Conservation (phyloP, 2,113 vertebrate species). For the Pogona vitticeps region DNA sequence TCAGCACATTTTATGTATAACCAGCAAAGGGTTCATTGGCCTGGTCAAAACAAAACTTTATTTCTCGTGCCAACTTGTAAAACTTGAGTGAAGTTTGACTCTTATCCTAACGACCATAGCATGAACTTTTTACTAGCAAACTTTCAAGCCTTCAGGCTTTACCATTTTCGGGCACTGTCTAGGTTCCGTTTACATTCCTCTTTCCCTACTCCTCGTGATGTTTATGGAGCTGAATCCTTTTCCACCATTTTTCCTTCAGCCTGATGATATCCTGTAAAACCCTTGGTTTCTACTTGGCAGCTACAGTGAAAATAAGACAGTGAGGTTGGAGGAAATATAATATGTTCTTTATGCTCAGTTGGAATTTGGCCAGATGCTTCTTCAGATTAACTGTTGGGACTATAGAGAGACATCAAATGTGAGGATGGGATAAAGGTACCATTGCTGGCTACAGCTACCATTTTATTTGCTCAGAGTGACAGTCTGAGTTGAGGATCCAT, state of each 20-base stretch:
- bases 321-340: accelerated
- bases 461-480: not conserved
- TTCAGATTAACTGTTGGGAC: not conserved
- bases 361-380: not conserved
- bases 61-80: not conserved
- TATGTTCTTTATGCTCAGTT: not conserved
- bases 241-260: not conserved
- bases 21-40: not conserved
- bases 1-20: not conserved
- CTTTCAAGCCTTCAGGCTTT: conserved; percentile 32
- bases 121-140: not conserved
- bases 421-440: not conserved
- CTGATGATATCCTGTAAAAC: not conserved
- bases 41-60: not conserved
- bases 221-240: not conserved
- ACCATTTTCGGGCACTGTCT: conserved; percentile 64
- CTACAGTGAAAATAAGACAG: not conserved
- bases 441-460: not conserved
- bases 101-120: not conserved
- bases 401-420: not conserved
- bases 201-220: conserved; percentile 26
- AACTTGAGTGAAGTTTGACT: not conserved
- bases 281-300: conserved; percentile 8
- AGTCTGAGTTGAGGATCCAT: not conserved
- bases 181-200: conserved; percentile 68